Percentiles rank a stretch among this genome's conserved stretches.
Conservation (phyloP, 2,797 vertebrate species). For the Rhincodon typus region DNA sequence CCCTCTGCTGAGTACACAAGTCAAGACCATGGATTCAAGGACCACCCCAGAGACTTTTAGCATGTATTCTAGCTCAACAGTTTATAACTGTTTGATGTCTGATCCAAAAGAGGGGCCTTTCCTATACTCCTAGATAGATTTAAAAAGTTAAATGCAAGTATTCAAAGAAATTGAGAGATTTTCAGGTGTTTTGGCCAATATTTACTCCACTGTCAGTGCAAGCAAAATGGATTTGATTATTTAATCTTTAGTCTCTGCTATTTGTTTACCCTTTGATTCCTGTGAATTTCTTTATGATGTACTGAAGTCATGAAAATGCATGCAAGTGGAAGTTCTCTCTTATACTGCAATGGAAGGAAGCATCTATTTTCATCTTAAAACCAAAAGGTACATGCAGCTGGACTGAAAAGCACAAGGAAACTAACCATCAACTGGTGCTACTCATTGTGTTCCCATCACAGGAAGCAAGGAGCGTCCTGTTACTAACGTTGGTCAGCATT, state of each 20-base stretch:
- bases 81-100: background rate
- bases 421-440: background rate
- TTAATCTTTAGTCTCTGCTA: background rate
- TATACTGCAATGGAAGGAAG: background rate
- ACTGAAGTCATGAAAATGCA: background rate
- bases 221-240: background rate
- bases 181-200: background rate
- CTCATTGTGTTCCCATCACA: background rate
- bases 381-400: background rate
- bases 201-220: background rate
- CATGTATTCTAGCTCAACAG: background rate
- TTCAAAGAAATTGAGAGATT: background rate
- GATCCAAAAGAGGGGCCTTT: background rate
- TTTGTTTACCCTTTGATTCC: background rate
- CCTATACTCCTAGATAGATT: background rate
- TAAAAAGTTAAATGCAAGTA: background rate
- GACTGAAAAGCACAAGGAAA: background rate
- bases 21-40: background rate
- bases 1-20: background rate
- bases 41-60: background rate
- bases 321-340: background rate
- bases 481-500: background rate
- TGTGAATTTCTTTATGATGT: background rate
- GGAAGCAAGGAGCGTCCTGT: background rate
- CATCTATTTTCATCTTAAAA: background rate